These are phyloP conservation scores for Fissipunctia ypsillon DNA, from an alignment of 2,888 invertebrate species.

Conservation along the genomic window DNA sequence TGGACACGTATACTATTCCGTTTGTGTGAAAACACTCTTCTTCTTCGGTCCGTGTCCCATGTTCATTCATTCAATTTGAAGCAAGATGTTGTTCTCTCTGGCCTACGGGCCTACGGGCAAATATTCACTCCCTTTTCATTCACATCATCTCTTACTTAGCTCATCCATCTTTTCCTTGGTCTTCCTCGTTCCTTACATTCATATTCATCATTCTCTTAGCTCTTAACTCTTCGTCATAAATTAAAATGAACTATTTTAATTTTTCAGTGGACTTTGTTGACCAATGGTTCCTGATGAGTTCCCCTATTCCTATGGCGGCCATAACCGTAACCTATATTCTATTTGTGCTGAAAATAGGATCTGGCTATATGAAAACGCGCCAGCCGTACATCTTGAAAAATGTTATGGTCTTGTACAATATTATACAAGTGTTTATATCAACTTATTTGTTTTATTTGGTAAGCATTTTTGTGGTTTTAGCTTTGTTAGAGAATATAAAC, in stretches of 20 bases:
- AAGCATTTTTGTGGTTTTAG: conserved; percentile 18
- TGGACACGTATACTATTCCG: background rate
- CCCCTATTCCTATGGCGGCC: conserved; percentile 90
- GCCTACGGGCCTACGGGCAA: too few relatives aligned
- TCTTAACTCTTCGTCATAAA: background rate
- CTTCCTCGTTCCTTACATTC: too few relatives aligned
- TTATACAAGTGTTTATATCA: conserved; percentile 96
- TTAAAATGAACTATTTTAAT: background rate
- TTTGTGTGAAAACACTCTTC: background rate
- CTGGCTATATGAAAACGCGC: conserved; percentile 93
- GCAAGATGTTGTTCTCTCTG: background rate
- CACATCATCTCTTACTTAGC: background rate
- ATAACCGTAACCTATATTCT: conserved; percentile 91
- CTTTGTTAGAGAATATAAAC: background rate
- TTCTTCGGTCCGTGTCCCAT: background rate
- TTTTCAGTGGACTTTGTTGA: conserved; percentile 76
- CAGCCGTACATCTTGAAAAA: conserved; percentile 92
- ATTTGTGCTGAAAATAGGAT: conserved; percentile 92
- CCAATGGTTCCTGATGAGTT: conserved; percentile 91
- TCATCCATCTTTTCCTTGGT: background rate
- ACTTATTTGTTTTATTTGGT: conserved; percentile 82
- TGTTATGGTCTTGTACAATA: conserved; percentile 95
- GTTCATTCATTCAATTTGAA: background rate
- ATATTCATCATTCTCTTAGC: background rate
- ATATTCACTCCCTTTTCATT: background rate